These are phyloP conservation scores for Zaprionus tsacasi DNA, from an alignment of 1,140 invertebrate genomes.

Conservation along the genomic window DNA sequence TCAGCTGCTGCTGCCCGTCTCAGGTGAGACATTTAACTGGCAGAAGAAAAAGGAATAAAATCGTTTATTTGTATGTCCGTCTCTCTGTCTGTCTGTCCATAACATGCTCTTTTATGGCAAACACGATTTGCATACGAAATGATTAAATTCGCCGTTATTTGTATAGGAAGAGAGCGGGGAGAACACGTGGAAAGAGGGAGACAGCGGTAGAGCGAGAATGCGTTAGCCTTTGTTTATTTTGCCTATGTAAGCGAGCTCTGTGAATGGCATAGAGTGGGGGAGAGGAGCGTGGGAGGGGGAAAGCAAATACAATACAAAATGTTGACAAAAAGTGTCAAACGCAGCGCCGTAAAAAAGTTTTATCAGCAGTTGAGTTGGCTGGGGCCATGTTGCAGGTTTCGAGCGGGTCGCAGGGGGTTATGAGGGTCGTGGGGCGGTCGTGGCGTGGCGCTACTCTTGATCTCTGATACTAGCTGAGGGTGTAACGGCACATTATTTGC, in stretches of 20 bases:
- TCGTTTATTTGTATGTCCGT: conserved; percentile 12
- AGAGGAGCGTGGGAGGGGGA: neutral
- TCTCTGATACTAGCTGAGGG: conserved; percentile 21
- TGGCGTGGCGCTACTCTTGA: neutral
- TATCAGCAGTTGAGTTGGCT: conserved; percentile 18
- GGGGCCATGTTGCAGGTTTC: neutral
- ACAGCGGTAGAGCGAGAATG: conserved; percentile 10
- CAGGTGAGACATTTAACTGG: conserved; percentile 50
- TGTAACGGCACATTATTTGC: conserved; percentile 53
- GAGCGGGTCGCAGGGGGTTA: neutral
- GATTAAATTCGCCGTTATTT: conserved; percentile 68
- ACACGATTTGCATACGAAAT: conserved; percentile 73
- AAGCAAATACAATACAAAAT: conserved; percentile 40
- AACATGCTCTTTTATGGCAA: conserved; percentile 61
- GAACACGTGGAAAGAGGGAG: conserved; percentile 9
- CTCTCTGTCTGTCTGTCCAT: conserved; percentile 12
- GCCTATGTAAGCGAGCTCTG: conserved; percentile 15
- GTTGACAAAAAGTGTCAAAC: conserved; percentile 45
- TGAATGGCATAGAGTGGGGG: neutral
- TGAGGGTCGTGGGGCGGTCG: neutral
- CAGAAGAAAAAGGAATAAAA: conserved; percentile 27
- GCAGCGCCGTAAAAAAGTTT: conserved; percentile 27
- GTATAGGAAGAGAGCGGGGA: conserved; percentile 7
- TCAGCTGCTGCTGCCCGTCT: conserved; percentile 33
- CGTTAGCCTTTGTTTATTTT: conserved; percentile 39